Base-by-base conservation (phyloP, 23 tunicate species). In the Trididemnum nubilum region DNA sequence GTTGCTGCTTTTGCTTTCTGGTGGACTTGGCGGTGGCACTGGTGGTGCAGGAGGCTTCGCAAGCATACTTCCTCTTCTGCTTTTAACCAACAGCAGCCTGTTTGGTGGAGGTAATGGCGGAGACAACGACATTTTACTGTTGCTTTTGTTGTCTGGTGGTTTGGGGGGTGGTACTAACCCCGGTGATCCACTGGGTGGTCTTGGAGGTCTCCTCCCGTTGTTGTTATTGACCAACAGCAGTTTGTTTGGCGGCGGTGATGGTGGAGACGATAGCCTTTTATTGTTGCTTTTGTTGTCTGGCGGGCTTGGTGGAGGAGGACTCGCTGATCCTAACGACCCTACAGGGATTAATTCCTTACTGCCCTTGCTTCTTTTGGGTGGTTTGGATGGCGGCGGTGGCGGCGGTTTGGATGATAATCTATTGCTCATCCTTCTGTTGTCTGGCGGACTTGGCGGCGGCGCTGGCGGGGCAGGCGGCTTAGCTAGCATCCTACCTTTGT, bases 401-500 rank as follows among this genome's bases (percentile, higher is more conserved):
- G 58, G 78, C 26, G 32, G 57, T 38, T 36, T 21, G 58, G 37
- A 26, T 38, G 29, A 39, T 58, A 31, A 4, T 9, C 58, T 73
- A 2, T 36, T 73, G 5, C 32, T 73, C 28, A 5, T 73, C 21
- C 30, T 39, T 18, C 58, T 28, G 5, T 31, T 67, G 28, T 12
- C 24, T 35, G 80, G 80, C 18, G 80, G 80, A 24, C 15, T 51
- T 9, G 80, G 80, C 35, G 44, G 50, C 12, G 77, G 51, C 18
- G 44, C 49, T 71, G 22, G 50, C 12, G 61, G 31, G 23, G 80
- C 36, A 36, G 85, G 83, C 60, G 84, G 61, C 27, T 65, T 82
- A 19, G 33, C 3, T 5, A 1, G 65, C 19, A 1, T 82, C 28
- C 35, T 82, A 30, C 86, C 86, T 25, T 34, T 83, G 26, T 40